Percentiles rank a stretch among this genome's conserved stretches.
These are phyloP conservation scores for Meteorus sp. DNA, from an alignment of 1,140 invertebrate genomes.

Conservation along the genomic window DNA sequence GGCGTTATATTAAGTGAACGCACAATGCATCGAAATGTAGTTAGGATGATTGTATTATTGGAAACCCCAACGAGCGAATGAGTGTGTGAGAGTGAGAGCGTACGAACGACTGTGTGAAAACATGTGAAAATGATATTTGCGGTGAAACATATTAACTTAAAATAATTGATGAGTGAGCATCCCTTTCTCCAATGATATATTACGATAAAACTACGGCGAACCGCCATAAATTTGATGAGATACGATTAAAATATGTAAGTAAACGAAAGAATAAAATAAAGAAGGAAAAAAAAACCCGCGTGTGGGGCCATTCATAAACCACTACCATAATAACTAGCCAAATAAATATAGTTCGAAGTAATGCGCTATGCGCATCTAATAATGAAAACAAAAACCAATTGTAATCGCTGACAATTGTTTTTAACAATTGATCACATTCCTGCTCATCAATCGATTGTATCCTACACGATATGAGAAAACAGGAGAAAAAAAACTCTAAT, in stretches of 20 bases:
- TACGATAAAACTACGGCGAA: too few species aligned
- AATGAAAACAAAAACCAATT: constrained; percentile 18
- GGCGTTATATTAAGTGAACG: constrained; percentile 17
- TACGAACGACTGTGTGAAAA: background rate
- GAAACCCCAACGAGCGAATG: background rate
- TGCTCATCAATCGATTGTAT: background rate
- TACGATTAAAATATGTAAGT: constrained; percentile 21
- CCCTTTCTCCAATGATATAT: constrained; percentile 5
- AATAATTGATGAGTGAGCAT: constrained; percentile 13
- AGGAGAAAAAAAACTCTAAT: too few species aligned
- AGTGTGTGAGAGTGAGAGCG: constrained; percentile 3
- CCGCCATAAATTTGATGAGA: constrained; percentile 10
- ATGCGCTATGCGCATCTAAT: constrained; percentile 20
- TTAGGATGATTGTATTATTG: constrained; percentile 9
- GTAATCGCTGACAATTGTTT: constrained; percentile 28
- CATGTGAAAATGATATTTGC: constrained; percentile 16
- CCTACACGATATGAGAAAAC: too few species aligned
- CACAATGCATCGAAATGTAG: constrained; percentile 25
- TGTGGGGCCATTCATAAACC: constrained; percentile 39
- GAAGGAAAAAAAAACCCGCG: constrained; percentile 27
- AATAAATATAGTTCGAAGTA: constrained; percentile 31
- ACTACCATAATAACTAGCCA: constrained; percentile 35
- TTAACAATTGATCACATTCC: constrained; percentile 1
- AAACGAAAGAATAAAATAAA: constrained; percentile 11
- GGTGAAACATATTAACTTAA: constrained; percentile 14